Evolutionary conservation across 2,888 invertebrate species (phyloP), one percentile per base, ranked within the genome.

Genomic region (Baccha elongata): DNA sequence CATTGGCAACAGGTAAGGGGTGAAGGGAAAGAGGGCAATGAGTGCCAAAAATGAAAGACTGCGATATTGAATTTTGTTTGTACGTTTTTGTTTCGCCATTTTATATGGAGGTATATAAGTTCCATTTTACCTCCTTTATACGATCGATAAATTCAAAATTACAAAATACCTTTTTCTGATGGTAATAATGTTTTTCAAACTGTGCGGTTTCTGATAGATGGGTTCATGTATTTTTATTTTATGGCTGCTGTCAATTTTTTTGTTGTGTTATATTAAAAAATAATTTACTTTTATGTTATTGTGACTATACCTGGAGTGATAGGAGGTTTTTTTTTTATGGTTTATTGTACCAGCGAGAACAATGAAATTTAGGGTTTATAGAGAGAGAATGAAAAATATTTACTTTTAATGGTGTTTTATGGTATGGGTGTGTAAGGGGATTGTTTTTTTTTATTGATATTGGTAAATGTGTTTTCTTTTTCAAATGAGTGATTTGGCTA

Each of bases 101-200:
- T 60, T 32, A 44, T 50, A 29, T 44, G 42, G 42, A 44, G 42
- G 42, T 26, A 26, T 26, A 26, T 7, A 17, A 11, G 32, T 37
- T n/a, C 8, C 15, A 23, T 55, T 40, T 23, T 58, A 40, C 58
- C 40, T 19, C 17, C 29, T 13, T 60, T 52, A 26, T 62, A 13
- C 81, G 76, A 81, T 81, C 80, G 80, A 81, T 81, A 81, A 60
- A 64, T 48, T 64, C 58, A 42, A 75, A 81, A 75, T 65, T 71
- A 46, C 44, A 19, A 80, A 60, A 80, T 50, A 50, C 23, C 60
- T 72, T 72, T 23, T 32, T 4, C 11, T 37, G 40, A n/a, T 7
- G 23, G 58, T 58, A 23, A 67, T 58, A 17, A 23, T 53, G 58
- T 72, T 17, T 19, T 32, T 23, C 8, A 32, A 26, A 23, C 19